Conservation (phyloP, 2,113 vertebrate genomes). For the Coryphaenoides rupestris region DNA sequence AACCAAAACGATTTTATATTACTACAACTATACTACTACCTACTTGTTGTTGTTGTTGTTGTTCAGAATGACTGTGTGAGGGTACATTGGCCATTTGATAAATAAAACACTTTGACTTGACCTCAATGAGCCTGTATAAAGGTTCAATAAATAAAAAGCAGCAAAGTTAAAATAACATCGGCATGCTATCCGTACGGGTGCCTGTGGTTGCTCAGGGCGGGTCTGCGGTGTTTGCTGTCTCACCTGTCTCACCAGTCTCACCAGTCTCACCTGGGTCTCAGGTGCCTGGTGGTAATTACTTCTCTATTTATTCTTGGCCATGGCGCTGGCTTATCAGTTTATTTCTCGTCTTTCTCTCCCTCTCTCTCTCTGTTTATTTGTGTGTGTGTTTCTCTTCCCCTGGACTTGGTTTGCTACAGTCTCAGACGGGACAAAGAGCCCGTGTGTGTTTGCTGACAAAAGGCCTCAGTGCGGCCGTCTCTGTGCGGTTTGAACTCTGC, state of each 20-base stretch:
- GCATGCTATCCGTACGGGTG: too few relatives aligned
- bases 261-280: too few relatives aligned
- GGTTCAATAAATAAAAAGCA: too few relatives aligned
- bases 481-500: conserved; percentile 25
- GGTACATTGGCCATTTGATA: too few relatives aligned
- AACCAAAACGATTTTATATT: too few relatives aligned
- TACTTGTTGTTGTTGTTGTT: too few relatives aligned
- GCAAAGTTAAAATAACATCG: too few relatives aligned
- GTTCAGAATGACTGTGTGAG: too few relatives aligned
- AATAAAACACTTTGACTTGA: too few relatives aligned
- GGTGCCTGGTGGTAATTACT: conserved; percentile 21
- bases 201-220: conserved; percentile 50
- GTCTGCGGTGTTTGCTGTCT: conserved; percentile 18
- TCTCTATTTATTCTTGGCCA: conserved; percentile 15
- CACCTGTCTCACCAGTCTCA: too few relatives aligned
- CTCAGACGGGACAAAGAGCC: conserved; percentile 50
- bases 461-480: conserved; percentile 13
- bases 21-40: too few relatives aligned
- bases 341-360: background rate
- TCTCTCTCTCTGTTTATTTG: background rate
- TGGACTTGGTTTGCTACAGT: conserved; percentile 43
- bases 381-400: conserved; percentile 15
- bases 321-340: conserved; percentile 10
- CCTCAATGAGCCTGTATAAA: too few relatives aligned
- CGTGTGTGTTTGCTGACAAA: conserved; percentile 43